A percentile compares a stretch with the other conserved stretches of the same genome.
Conservation (phyloP, 2,888 invertebrate genomes). For the Scaptomyza cyrtandrae region DNA sequence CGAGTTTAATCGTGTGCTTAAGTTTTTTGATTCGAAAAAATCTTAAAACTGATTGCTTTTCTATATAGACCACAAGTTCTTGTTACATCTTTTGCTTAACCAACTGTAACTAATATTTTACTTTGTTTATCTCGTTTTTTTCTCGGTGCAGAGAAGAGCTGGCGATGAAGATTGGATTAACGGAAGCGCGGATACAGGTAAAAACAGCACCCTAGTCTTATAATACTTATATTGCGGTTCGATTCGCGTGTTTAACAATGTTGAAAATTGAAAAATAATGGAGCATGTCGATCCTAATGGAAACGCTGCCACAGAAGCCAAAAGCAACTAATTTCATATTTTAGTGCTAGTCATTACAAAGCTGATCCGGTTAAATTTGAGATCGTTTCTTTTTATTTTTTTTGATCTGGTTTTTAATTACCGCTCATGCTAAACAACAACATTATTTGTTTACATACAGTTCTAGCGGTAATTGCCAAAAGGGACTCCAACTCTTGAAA, state of each 20-base stretch:
- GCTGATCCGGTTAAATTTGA: conserved; percentile 32
- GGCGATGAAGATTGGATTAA: conserved; percentile 97
- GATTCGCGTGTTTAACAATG: conserved; percentile 76
- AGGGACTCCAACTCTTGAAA: conserved; percentile 22
- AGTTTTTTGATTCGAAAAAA: not conserved
- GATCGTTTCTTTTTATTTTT: too few species aligned
- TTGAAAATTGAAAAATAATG: conserved; percentile 80
- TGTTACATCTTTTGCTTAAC: conserved; percentile 8
- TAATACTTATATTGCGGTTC: conserved; percentile 45
- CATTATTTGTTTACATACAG: conserved; percentile 70
- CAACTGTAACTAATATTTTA: conserved; percentile 17
- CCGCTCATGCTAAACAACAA: conserved; percentile 73
- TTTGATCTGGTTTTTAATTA: conserved; percentile 68
- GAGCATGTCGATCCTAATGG: conserved; percentile 79
- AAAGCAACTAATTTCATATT: conserved; percentile 27
- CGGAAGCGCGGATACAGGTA: conserved; percentile 98
- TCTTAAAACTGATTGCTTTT: not conserved
- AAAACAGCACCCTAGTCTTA: conserved; percentile 16
- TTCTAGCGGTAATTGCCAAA: conserved; percentile 57
- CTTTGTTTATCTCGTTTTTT: conserved; percentile 7
- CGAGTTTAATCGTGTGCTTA: too few species aligned
- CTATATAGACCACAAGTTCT: not conserved
- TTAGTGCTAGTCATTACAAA: conserved; percentile 61
- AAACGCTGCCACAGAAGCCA: conserved; percentile 44
- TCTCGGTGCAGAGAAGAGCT: conserved; percentile 92